phyloP scores from a whole-genome alignment of 2,797 vertebrate genomes.

The Heteromormyrus szaboi region DNA sequence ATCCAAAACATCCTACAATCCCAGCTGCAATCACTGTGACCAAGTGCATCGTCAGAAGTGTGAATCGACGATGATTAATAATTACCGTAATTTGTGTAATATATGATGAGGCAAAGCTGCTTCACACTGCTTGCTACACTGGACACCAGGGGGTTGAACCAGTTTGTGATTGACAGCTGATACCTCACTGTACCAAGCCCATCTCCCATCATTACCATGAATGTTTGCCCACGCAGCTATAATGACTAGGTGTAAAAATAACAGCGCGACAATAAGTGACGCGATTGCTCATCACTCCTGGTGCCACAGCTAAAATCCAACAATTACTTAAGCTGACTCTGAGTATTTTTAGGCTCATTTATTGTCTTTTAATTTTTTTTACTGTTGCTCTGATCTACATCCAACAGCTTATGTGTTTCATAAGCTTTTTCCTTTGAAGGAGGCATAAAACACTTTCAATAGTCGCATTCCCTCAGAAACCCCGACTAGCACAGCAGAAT shows the following conservation, averaged over 20 bases:
- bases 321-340: not conserved
- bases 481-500: not conserved
- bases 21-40: not conserved
- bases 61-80: not conserved
- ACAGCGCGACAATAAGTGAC: not conserved
- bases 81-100: not conserved
- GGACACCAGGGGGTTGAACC: not conserved
- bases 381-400: not conserved
- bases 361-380: not conserved
- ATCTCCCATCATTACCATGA: not conserved
- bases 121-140: not conserved
- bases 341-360: not conserved
- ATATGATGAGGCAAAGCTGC: not conserved
- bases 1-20: not conserved
- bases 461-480: not conserved
- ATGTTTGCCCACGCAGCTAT: not conserved
- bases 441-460: not conserved
- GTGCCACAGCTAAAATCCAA: not conserved
- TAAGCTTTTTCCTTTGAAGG: not conserved
- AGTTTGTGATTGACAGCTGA: not conserved
- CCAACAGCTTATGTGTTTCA: not conserved
- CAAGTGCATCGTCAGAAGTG: not conserved
- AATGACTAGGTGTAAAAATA: not conserved
- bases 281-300: not conserved
- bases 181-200: not conserved